Base-by-base conservation (phyloP, 2,113 vertebrate species). In the Terrapene triunguis region DNA sequence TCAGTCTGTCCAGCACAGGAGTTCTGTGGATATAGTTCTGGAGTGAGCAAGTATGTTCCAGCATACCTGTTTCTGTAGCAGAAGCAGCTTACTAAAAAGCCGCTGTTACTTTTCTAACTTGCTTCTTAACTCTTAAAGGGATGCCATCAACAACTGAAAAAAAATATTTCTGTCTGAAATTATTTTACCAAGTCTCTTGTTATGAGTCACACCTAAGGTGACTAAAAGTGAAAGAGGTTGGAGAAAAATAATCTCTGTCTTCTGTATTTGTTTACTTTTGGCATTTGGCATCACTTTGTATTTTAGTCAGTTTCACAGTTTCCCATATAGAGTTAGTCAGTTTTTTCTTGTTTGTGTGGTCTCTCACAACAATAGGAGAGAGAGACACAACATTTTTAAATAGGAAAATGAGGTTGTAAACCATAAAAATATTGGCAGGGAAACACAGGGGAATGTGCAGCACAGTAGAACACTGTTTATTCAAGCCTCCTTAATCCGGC, bases 101-200 rank as follows among this genome's bases (percentile, higher is more conserved):
- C 84, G 76, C 84, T 82, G 51, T 96, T 94, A 91, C 74, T 94
- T 94, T 85, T 82, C 42, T 84, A 87, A 90, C 94, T 95, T 96
- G 91, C 59, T 93, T 95, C 53, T 90, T 72, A 95, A 82, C 84
- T 89, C 93, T 85, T 92, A 59, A 74, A 94, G 91, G 94, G 82
- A 89, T 54, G 79, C 53, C 38, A 85, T 59, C 86, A 93, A 51
- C 86, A 92, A 51, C 47, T 76, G 76, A 92, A 97, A 69, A 2
- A 2, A 96, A 87, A 87, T n/a, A 54, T 47, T 95, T 87, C n/a
- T 95, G 59, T 54, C 54, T 91, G 86, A 87, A 59, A 79, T 94
- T 2, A 90, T 27, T 69, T 94, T 89, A 89, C 57, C 12, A 54
- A 95, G 80, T 21, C n/a, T 51, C 32, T 87, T 87, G 50, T 92